These are phyloP conservation scores for Leucophora obtusa DNA, from an alignment of 2,888 invertebrate genomes.

Conservation along the genomic window DNA sequence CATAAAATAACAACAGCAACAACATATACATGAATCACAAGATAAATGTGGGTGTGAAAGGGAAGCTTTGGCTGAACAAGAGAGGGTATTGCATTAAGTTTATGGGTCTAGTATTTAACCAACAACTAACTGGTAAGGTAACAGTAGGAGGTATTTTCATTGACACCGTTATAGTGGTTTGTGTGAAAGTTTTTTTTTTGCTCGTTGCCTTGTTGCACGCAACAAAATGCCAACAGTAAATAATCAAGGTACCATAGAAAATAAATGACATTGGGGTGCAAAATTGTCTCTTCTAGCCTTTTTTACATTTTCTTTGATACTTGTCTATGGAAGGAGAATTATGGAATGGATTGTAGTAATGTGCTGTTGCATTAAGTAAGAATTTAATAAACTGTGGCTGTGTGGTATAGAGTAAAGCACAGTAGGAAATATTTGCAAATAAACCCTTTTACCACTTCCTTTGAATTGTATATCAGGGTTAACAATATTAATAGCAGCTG, in stretches of 20 bases:
- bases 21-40: conserved; percentile 16
- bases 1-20: conserved; percentile 23
- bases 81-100: conserved; percentile 34
- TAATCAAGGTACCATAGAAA: conserved; percentile 40
- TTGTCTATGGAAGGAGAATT: background rate
- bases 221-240: conserved; percentile 38
- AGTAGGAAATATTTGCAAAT: conserved; percentile 41
- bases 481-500: background rate
- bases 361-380: conserved; percentile 62
- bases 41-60: background rate
- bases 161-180: conserved; percentile 39
- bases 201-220: conserved; percentile 16
- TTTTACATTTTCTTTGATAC: conserved; percentile 7
- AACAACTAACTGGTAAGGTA: conserved; percentile 42
- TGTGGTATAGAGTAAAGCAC: conserved; percentile 10
- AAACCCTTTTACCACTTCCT: conserved; percentile 40
- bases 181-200: background rate
- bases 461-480: background rate
- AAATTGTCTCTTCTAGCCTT: conserved; percentile 23
- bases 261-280: conserved; percentile 32
- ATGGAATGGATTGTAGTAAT: background rate
- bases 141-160: conserved; percentile 48
- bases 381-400: conserved; percentile 65
- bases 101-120: conserved; percentile 59
- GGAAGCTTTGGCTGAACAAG: background rate